phyloP scores from a whole-genome alignment of 2,888 invertebrate species.

The Epistrophella euchroma region DNA sequence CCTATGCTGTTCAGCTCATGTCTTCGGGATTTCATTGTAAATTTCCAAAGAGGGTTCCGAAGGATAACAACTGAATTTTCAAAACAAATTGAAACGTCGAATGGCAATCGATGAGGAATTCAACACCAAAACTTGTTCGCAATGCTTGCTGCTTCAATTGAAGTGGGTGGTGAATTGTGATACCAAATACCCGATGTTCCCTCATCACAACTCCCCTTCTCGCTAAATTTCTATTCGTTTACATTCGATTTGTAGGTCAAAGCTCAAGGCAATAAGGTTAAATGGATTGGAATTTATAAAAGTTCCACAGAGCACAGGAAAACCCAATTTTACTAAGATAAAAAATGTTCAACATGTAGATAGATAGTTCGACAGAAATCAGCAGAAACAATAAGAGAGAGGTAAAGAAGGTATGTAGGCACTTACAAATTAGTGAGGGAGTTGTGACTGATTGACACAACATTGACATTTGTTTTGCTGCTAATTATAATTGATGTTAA shows the following conservation, averaged over 20 bases:
- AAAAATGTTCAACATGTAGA: constrained; percentile 44
- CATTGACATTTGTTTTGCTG: constrained; percentile 21
- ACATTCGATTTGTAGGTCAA: constrained; percentile 49
- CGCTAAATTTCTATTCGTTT: constrained; percentile 25
- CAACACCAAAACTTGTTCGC: constrained; percentile 51
- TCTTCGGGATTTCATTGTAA: constrained; percentile 46
- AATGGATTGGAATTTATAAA: constrained; percentile 57
- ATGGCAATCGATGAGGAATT: constrained; percentile 67
- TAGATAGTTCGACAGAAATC: background rate
- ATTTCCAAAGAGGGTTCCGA: constrained; percentile 50
- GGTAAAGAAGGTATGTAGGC: background rate
- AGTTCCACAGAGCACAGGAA: constrained; percentile 27
- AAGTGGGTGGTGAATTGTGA: constrained; percentile 11
- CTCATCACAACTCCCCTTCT: background rate
- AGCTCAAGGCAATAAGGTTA: constrained; percentile 59
- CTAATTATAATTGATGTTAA: constrained; percentile 27
- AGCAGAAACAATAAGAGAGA: background rate
- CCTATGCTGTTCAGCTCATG: constrained; percentile 27
- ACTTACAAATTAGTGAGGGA: constrained; percentile 26
- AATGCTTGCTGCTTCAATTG: constrained; percentile 39
- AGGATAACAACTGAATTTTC: constrained; percentile 52
- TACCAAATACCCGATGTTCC: background rate
- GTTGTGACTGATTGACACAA: constrained; percentile 44
- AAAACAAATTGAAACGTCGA: constrained; percentile 72
- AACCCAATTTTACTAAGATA: constrained; percentile 35